Base-by-base conservation (phyloP, 2,888 invertebrate species). In the Drosophila paranaensis region DNA sequence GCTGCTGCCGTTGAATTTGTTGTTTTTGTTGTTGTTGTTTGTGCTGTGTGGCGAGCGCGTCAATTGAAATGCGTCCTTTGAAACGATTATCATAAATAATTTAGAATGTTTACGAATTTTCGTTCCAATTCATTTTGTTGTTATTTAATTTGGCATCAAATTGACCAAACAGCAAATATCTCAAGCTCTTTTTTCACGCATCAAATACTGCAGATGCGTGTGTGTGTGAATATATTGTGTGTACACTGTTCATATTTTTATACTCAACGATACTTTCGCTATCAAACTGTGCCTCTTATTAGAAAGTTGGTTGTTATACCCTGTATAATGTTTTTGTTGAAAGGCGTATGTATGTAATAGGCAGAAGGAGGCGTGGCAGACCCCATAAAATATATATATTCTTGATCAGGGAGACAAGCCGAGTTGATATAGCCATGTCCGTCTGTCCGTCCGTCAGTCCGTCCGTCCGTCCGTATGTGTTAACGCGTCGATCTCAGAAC, bases 71-170 rank as follows among this genome's bases (percentile, higher is more conserved):
- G 79, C 70, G 53, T 55, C 72, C 63, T 70, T 77, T 70, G 73
- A 80, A 88, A 74, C 81, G 78, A 78, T 88, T 89, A 80, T 73
- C 73, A 88, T 88, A 79, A 88, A 88, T 88, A 71, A 87, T 88
- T 79, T 78, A 88, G 81, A 73, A 74, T 71, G 67, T 74, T 81
- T 73, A 71, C 65, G 55, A 51, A 53, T 72, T 72, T 68, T 43
- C 27, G 63, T 62, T 56, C 68, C 67, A 68, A 76, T 67, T 79
- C 57, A 61, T 66, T 77, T 71, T 64, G 74, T 54, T 71, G 68
- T 63, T 75, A 66, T 76, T 69, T 71, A 71, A 76, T 72, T 84
- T 81, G 54, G 14, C 74, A 50, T 56, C 25, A 65, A 77, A 77
- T 79, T 77, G 79, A 54, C 46, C 70, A 51, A 57, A 25, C 50